These are phyloP conservation scores for Hyla sarda DNA, from an alignment of 2,113 vertebrate species.

Conservation along the genomic window DNA sequence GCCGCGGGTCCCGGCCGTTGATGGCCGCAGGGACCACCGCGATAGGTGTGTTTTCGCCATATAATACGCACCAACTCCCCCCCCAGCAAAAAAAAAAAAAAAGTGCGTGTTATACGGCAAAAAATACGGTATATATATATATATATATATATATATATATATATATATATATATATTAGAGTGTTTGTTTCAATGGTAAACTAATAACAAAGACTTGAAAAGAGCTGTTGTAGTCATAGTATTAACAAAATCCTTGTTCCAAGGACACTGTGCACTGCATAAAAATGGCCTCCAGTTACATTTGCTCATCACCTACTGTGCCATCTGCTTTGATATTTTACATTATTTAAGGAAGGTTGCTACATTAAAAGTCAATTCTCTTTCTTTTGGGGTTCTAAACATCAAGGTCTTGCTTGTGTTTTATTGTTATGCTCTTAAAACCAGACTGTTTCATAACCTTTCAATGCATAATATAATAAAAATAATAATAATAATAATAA, in stretches of 20 bases:
- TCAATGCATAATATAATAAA: neutral
- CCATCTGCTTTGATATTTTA: constrained; percentile 44
- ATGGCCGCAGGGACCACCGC: too few species aligned
- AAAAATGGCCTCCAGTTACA: constrained; percentile 49
- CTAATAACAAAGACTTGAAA: neutral
- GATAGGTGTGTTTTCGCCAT: too few species aligned
- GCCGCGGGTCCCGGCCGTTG: too few species aligned
- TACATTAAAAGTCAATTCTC: constrained; percentile 16
- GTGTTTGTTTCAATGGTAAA: neutral
- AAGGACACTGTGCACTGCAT: constrained; percentile 44
- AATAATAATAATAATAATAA: too few species aligned
- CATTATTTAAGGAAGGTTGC: constrained; percentile 35
- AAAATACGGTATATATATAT: too few species aligned
- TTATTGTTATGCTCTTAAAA: constrained; percentile 13
- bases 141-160: too few species aligned
- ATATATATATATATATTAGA: neutral
- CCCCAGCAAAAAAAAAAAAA: too few species aligned
- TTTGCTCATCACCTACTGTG: constrained; percentile 48
- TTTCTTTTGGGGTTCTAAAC: constrained; percentile 22
- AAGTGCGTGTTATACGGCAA: too few species aligned
- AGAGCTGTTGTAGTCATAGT: constrained; percentile 9
- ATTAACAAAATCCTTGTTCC: constrained; percentile 29
- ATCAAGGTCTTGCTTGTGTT: constrained; percentile 20
- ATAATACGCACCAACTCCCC: too few species aligned
- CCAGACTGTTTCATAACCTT: neutral